Evolutionary conservation across 2,888 invertebrate genomes (phyloP), one percentile per base, ranked within the genome.

Genomic region (Drosophila formosana): DNA sequence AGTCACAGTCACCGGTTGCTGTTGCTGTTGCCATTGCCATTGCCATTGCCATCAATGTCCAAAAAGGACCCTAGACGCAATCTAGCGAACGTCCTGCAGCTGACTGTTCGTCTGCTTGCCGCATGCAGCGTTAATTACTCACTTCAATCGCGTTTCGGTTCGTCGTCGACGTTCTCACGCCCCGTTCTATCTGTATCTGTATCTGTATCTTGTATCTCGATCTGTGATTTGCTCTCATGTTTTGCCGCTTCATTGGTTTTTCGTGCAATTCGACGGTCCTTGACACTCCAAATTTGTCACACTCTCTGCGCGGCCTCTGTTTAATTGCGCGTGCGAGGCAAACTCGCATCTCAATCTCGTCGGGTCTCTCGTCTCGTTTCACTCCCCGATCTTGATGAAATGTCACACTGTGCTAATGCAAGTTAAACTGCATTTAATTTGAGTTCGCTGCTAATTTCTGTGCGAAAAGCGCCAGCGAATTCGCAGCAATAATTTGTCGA

Each of bases 381-480:
- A 18, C 18, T 18, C 41, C 8, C 7, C 30, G 80, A 83, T 82
- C 81, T 87, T 88, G 89, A 89, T 89, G 83, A 85, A 85, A 86
- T 90, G 87, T 80, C 89, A 81, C 80, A 78, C 84, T 77, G 78
- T 76, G 76, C 80, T 89, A 90, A 90, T 89, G 87, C 74, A 76
- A 89, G 89, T 85, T 90, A 87, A 90, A 90, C 86, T 87, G 83
- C 90, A 89, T 89, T 90, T 89, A 80, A 86, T 72, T 68, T 64
- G 53, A 49, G 34, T 37, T 51, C 66, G 18, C 66, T 72, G 83
- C 86, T 80, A 83, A 85, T 85, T 86, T 85, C 72, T 77, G 81
- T 80, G 86, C 79, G 83, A 80, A 80, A 45, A 30, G 18, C 61
- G 61, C 68, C 34, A 66, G 9, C 41, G 18, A 18, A 18, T 18